A percentile compares a stretch with the other conserved stretches of the same genome.
These are phyloP conservation scores for Coendou prehensilis DNA, from an alignment of 2,797 vertebrate species.

Conservation along the genomic window DNA sequence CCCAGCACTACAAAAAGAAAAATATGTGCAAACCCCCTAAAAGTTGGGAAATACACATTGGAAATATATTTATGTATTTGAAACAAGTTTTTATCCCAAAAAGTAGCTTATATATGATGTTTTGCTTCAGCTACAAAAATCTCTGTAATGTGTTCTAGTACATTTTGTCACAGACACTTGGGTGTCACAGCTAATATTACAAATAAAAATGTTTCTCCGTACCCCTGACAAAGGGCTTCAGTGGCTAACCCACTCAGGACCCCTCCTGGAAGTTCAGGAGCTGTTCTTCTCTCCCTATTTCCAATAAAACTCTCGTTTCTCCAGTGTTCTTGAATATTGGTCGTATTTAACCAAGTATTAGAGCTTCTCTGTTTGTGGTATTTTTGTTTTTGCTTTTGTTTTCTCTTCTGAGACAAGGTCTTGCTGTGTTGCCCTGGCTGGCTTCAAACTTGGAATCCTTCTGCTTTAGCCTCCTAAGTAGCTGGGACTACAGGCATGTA, in stretches of 20 bases:
- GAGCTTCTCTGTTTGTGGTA: not conserved
- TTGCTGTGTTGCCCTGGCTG: not conserved
- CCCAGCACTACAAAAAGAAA: not conserved
- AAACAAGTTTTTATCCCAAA: not conserved
- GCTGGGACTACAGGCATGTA: not conserved
- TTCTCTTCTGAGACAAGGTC: not conserved
- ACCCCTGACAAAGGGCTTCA: not conserved
- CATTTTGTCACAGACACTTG: conserved; percentile 1
- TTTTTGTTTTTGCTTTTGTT: not conserved
- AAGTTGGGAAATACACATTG: not conserved
- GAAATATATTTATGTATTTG: not conserved
- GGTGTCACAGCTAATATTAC: not conserved
- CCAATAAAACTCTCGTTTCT: not conserved
- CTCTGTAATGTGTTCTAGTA: not conserved
- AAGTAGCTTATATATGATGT: not conserved
- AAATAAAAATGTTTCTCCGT: conserved; percentile 10
- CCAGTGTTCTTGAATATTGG: conserved; percentile 15
- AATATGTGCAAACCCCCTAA: not conserved
- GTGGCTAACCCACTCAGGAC: not conserved
- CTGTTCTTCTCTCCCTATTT: not conserved
- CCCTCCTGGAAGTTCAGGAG: not conserved
- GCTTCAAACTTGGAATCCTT: not conserved
- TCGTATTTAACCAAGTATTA: not conserved
- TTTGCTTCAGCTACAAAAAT: not conserved
- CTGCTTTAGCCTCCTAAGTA: not conserved